Evolutionary conservation across 2,113 vertebrate species (phyloP).

Genomic region (Hymenochirus boettgeri): DNA sequence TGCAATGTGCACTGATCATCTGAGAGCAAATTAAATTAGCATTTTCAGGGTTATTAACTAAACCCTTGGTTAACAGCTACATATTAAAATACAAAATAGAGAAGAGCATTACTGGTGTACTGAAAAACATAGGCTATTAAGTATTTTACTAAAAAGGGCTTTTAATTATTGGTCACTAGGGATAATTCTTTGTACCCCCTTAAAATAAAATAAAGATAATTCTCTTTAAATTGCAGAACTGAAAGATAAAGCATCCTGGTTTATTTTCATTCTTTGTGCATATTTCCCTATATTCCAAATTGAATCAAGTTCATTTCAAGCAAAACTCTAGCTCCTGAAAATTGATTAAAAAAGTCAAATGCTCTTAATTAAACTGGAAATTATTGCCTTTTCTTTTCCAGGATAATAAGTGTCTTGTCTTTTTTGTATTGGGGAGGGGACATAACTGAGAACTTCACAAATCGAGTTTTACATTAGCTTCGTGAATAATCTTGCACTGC

Average conservation of each 20-base stretch:
- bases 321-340: constrained; percentile 30
- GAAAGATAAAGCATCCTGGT: neutral
- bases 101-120: no score
- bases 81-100: no score
- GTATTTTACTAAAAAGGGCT: no score
- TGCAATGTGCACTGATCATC: no score
- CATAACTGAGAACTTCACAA: neutral
- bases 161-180: no score
- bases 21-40: no score
- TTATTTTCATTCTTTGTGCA: constrained; percentile 12
- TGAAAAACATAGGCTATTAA: no score
- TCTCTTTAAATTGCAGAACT: neutral
- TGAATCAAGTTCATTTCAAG: constrained; percentile 31
- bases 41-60: no score
- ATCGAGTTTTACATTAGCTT: no score
- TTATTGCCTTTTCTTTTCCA: constrained; percentile 37
- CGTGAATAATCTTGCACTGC: no score
- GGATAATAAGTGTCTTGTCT: constrained; percentile 36
- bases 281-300: constrained; percentile 31
- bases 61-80: no score
- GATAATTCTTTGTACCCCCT: neutral
- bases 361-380: constrained; percentile 40
- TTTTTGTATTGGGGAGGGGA: constrained; percentile 32
- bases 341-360: constrained; percentile 39
- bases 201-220: neutral